Conservation (phyloP, 1,140 invertebrate genomes). For the Lepidurus apus region DNA sequence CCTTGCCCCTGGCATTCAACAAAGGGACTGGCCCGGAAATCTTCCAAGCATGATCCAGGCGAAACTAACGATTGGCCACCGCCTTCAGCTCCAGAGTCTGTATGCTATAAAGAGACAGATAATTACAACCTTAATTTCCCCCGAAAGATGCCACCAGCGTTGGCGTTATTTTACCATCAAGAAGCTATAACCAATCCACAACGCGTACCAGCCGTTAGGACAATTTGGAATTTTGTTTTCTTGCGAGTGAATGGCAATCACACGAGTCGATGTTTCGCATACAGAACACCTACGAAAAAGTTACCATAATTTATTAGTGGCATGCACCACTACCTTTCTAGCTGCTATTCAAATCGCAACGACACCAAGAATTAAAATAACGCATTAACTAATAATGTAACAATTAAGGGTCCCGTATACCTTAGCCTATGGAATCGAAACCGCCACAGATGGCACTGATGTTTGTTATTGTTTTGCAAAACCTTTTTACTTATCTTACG, state of each 20-base stretch:
- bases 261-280: slow-evolving; percentile 79
- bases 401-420: no score
- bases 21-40: slow-evolving; percentile 84
- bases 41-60: slow-evolving; percentile 85
- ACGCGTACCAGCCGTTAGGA: slow-evolving; percentile 76
- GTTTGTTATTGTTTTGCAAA: no score
- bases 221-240: slow-evolving; percentile 72
- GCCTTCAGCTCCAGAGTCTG: slow-evolving; percentile 79
- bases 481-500: no score
- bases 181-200: slow-evolving; percentile 89
- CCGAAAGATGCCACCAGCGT: background rate
- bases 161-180: slow-evolving; percentile 64
- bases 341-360: no score
- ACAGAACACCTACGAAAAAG: slow-evolving; percentile 53
- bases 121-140: background rate
- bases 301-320: no score
- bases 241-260: slow-evolving; percentile 88
- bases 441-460: no score
- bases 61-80: slow-evolving; percentile 85
- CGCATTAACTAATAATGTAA: no score
- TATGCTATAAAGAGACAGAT: slow-evolving; percentile 59
- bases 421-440: no score
- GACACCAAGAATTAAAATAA: no score
- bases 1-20: slow-evolving; percentile 87
- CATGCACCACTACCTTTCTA: no score